phyloP scores from a whole-genome alignment of 2,888 invertebrate species.

The Cheilosia pagana region DNA sequence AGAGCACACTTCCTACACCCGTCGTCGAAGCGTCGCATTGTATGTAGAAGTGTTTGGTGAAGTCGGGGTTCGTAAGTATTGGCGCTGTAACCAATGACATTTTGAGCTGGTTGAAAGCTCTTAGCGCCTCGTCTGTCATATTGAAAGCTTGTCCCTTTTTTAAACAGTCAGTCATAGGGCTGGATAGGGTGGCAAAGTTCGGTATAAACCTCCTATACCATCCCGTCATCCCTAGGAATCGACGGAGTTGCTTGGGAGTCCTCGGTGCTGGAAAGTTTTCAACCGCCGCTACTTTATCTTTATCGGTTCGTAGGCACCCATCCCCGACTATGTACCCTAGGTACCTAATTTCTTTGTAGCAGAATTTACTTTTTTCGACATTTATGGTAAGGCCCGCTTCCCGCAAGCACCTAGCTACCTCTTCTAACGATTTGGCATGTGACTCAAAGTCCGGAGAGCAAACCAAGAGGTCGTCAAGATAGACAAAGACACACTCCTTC shows the following conservation, averaged over 20 bases:
- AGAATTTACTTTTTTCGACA: neutral
- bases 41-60: neutral
- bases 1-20: neutral
- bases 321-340: conserved; percentile 9
- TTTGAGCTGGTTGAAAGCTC: neutral
- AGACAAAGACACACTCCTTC: conserved; percentile 17
- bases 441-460: neutral
- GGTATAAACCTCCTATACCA: neutral
- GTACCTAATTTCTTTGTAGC: conserved; percentile 4
- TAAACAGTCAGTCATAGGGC: neutral
- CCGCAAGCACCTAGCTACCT: neutral
- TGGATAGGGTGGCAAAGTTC: neutral
- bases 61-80: neutral
- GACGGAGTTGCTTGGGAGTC: neutral
- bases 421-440: neutral
- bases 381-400: neutral
- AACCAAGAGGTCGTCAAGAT: conserved; percentile 14
- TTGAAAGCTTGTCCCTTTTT: neutral
- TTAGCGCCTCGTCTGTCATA: neutral
- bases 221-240: neutral
- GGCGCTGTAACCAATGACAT: neutral
- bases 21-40: neutral
- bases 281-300: neutral
- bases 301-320: neutral
- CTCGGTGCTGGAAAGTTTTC: neutral